A percentile compares a stretch with the other conserved stretches of the same genome.
Conservation (phyloP, 1,140 invertebrate species). For the Uloborus diversus region DNA sequence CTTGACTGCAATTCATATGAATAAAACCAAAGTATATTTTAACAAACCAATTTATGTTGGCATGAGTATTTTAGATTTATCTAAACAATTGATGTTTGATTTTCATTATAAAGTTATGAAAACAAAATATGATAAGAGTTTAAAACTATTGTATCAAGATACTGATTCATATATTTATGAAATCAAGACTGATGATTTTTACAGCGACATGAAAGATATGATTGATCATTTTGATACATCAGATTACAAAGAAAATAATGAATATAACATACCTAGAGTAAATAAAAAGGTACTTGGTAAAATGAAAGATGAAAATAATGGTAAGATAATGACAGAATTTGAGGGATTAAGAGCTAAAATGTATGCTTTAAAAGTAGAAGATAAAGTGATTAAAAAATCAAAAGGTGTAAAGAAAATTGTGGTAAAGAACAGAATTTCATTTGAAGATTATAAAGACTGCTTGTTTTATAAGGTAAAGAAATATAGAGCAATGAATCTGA, state of each 20-base stretch:
- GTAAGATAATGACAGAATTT: constrained; percentile 64
- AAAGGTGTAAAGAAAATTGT: constrained; percentile 58
- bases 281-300: constrained; percentile 69
- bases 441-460: constrained; percentile 58
- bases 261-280: constrained; percentile 51
- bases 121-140: constrained; percentile 55
- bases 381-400: constrained; percentile 47
- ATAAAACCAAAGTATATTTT: constrained; percentile 57
- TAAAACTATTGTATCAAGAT: constrained; percentile 57
- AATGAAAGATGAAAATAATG: constrained; percentile 68
- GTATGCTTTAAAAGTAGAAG: constrained; percentile 61
- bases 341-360: constrained; percentile 66
- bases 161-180: constrained; percentile 56
- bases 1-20: constrained; percentile 48
- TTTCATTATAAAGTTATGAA: constrained; percentile 62
- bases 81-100: constrained; percentile 61
- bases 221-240: constrained; percentile 52
- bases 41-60: constrained; percentile 62
- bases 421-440: constrained; percentile 54
- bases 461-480: constrained; percentile 44
- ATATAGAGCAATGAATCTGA: constrained; percentile 55
- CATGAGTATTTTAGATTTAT: constrained; percentile 60
- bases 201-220: constrained; percentile 54
- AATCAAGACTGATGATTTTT: constrained; percentile 55
- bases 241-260: constrained; percentile 58